Percentiles rank a stretch among this genome's conserved stretches.
phyloP scores from a whole-genome alignment of 2,113 vertebrate genomes.

The Chiloscyllium plagiosum region DNA sequence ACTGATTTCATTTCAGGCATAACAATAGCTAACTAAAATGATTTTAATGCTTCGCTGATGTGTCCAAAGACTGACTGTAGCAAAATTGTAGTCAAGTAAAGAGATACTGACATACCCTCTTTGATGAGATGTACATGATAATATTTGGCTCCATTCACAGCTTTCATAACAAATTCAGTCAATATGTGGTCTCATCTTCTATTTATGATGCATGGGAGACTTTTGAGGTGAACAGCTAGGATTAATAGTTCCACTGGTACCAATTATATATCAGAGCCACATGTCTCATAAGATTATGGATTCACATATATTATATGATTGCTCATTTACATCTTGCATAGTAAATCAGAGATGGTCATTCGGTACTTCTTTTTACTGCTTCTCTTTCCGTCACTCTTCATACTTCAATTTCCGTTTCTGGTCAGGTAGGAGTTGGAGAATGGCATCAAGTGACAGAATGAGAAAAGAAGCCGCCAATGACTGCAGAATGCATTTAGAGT shows the following conservation, averaged over 20 bases:
- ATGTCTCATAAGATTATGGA: not conserved
- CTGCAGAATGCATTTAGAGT: not conserved
- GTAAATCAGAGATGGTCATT: not conserved
- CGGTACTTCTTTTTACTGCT: not conserved
- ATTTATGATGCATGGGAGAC: not conserved
- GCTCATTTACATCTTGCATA: not conserved
- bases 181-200: not conserved
- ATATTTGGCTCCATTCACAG: not conserved
- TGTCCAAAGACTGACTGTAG: not conserved
- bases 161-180: not conserved
- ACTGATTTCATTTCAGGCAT: not conserved
- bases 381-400: not conserved
- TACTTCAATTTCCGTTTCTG: not conserved
- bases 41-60: not conserved
- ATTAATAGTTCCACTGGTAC: not conserved
- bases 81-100: not conserved
- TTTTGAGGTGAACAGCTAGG: not conserved
- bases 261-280: not conserved
- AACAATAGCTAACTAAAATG: not conserved
- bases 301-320: not conserved
- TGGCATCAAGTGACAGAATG: not conserved
- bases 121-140: not conserved
- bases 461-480: not conserved
- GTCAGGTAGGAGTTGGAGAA: not conserved
- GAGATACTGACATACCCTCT: not conserved